Percentiles rank a stretch among this genome's conserved stretches.
Conservation (phyloP, 2,888 invertebrate genomes). For the Spilarctia lutea region DNA sequence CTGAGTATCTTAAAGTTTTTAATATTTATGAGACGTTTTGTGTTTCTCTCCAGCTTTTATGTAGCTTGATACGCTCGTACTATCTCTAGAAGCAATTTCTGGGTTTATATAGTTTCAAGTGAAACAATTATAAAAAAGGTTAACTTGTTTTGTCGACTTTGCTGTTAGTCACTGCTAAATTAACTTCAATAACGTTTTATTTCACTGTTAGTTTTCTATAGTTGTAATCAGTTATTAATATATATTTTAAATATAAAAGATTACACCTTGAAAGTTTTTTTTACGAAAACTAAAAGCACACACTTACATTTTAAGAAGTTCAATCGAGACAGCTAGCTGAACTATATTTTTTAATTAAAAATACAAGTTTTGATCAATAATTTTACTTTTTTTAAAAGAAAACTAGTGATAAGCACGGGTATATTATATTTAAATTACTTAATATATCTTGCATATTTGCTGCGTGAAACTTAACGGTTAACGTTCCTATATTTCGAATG, state of each 20-base stretch:
- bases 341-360: no score
- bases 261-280: background rate
- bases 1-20: slow-evolving; percentile 64
- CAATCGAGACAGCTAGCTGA: background rate
- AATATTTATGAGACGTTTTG: slow-evolving; percentile 69
- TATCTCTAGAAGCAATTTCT: slow-evolving; percentile 3
- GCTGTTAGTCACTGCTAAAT: background rate
- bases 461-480: background rate
- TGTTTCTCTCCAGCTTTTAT: background rate
- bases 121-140: background rate
- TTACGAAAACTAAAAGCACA: background rate
- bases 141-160: background rate
- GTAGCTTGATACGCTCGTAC: background rate
- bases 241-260: no score
- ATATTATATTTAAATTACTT: no score
- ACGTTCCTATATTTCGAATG: background rate
- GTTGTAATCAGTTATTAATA: background rate
- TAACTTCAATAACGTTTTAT: background rate
- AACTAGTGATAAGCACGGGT: no score
- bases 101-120: background rate
- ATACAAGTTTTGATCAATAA: background rate
- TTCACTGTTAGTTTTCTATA: background rate
- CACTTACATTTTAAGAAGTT: background rate
- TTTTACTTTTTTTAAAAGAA: background rate
- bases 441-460: no score